Conservation (phyloP, 1,140 invertebrate species). For the Neotoxoptera formosana region DNA sequence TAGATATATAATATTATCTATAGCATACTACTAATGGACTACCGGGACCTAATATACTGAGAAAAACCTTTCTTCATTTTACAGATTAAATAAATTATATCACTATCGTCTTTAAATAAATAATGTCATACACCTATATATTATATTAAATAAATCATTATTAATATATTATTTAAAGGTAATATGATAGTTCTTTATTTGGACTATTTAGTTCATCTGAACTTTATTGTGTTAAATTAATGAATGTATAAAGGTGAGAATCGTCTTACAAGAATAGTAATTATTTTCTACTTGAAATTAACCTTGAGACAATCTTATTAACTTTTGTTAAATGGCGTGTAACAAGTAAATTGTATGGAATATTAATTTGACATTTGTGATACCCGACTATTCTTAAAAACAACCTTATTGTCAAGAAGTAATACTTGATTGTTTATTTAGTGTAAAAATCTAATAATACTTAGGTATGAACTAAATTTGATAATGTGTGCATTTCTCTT, state of each 20-base stretch:
- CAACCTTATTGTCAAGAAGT: not conserved
- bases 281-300: not conserved
- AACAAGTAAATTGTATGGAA: conserved; percentile 22
- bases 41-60: not conserved
- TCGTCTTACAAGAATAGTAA: not conserved
- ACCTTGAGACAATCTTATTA: not conserved
- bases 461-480: not conserved
- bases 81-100: not conserved
- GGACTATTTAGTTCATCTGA: not conserved
- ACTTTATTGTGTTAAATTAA: not conserved
- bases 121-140: no score
- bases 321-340: not conserved
- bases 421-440: not conserved
- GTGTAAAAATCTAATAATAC: not conserved
- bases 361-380: conserved; percentile 9
- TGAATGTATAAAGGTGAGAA: not conserved
- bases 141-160: no score
- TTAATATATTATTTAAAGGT: no score
- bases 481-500: not conserved
- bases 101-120: no score
- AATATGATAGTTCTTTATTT: not conserved
- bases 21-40: not conserved
- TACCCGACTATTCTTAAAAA: not conserved
- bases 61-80: not conserved
- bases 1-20: not conserved